Evolutionary conservation across 2,113 vertebrate genomes (phyloP).

Genomic region (Colinus virginianus): DNA sequence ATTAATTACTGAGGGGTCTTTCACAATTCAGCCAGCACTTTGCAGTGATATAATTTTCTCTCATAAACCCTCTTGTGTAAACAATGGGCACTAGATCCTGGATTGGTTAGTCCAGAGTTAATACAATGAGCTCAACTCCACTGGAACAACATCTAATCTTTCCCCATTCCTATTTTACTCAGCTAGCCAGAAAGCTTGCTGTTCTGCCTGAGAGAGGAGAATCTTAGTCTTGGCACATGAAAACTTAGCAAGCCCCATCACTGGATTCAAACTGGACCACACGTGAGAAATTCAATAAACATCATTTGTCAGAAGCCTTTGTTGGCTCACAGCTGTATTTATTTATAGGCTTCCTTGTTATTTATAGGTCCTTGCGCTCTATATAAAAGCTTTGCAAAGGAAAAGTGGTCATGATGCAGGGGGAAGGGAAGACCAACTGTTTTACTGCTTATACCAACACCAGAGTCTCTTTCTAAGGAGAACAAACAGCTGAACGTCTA

Average conservation of each 20-base stretch:
- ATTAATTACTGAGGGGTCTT: neutral
- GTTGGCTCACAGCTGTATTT: slow-evolving; percentile 82
- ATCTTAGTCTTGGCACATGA: slow-evolving; percentile 47
- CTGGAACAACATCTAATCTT: neutral
- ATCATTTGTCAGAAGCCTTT: slow-evolving; percentile 82
- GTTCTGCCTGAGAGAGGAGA: neutral
- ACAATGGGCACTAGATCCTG: neutral
- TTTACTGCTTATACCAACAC: slow-evolving; percentile 45
- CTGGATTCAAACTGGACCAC: slow-evolving; percentile 77
- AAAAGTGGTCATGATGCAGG: slow-evolving; percentile 46
- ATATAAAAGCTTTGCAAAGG: slow-evolving; percentile 74
- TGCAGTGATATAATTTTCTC: neutral
- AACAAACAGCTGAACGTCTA: neutral
- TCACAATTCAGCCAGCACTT: neutral
- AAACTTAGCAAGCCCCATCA: slow-evolving; percentile 20
- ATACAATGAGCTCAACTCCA: neutral
- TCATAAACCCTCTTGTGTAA: slow-evolving; percentile 6
- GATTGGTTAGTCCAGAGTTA: neutral
- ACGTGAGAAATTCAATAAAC: slow-evolving; percentile 84
- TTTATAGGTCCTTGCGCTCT: slow-evolving; percentile 74
- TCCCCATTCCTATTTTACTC: neutral
- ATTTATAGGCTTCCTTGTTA: slow-evolving; percentile 78
- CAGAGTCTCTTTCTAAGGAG: slow-evolving; percentile 8
- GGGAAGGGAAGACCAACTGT: slow-evolving; percentile 31
- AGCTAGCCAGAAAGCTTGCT: slow-evolving; percentile 4